Evolutionary conservation across 2,888 invertebrate genomes (phyloP), one percentile per base, ranked within the genome.

Genomic region (Caenorhabditis sp.): DNA sequence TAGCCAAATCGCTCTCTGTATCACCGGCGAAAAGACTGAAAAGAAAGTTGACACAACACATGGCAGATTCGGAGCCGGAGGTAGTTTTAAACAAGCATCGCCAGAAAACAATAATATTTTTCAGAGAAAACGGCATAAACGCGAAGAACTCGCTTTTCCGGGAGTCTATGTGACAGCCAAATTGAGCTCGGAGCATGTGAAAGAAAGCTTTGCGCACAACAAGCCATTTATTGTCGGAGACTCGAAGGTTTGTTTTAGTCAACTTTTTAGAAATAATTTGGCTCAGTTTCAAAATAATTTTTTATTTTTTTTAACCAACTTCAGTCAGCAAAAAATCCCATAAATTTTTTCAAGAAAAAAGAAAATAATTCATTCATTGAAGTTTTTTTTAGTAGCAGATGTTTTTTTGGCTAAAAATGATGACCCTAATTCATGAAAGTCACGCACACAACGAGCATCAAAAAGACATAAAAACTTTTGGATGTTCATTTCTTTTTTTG

Each of bases 91-190:
- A 27, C 27, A 27, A 27, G 27, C 8, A 10, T n/a, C 23, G 4
- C n/a, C 23, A 21, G 31, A 14, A 27, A 12, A 25, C 7, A 61
- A 38, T 7, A 17, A 52, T 23, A 36, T 43, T 36, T 58, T 57
- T 20, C 50, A 57, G 64, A n/a, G 25, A 23, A 59, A 59, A 59
- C 26, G 73, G 20, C 61, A 61, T 23, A 68, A 67, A 31, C 68
- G 73, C 4, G 27, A 25, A 4, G 64, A 67, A 3, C n/a, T 56
- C 1, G 59, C 67, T 5, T 50, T 65, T 25, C 63, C 63, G 1
- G 84, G 84, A 59, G 83, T 82, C n/a, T 86, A 85, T 62, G 78
- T 86, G 27, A 80, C 84, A 12, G 86, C 86, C n/a, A 76, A 80
- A 59, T 67, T 86, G 43, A 69, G 72, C 20, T 76, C 83, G 21